Evolutionary conservation across 1,140 invertebrate genomes (phyloP).

Genomic region (Asbolus verrucosus): DNA sequence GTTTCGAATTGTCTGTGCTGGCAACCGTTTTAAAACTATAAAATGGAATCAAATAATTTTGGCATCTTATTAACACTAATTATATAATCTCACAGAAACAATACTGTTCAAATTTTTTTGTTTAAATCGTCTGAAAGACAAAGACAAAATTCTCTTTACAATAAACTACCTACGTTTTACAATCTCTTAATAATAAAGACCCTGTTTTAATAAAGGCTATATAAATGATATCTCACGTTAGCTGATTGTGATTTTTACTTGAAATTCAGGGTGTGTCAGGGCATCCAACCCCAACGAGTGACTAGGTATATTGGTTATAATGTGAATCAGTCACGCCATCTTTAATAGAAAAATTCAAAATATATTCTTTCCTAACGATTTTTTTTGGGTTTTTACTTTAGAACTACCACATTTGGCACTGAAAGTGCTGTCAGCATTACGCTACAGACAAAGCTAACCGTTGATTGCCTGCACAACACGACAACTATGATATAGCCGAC

Average conservation of each 20-base stretch:
- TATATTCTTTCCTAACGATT: constrained; percentile 42
- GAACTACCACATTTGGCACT: constrained; percentile 54
- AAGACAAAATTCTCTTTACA: constrained; percentile 55
- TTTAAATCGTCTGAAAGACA: constrained; percentile 46
- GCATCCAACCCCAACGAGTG: background rate
- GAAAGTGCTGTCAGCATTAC: constrained; percentile 48
- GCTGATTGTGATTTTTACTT: constrained; percentile 58
- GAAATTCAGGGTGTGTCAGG: constrained; percentile 53
- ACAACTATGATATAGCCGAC: constrained; percentile 61
- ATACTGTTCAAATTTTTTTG: constrained; percentile 54
- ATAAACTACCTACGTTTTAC: constrained; percentile 55
- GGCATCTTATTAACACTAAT: constrained; percentile 53
- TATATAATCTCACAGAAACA: constrained; percentile 56
- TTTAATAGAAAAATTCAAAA: constrained; percentile 54
- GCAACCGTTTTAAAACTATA: constrained; percentile 42
- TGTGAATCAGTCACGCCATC: constrained; percentile 57
- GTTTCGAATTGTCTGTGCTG: constrained; percentile 34
- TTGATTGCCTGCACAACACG: constrained; percentile 63
- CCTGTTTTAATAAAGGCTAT: constrained; percentile 61
- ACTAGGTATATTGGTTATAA: constrained; percentile 32
- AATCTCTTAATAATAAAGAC: constrained; percentile 57
- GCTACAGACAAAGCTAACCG: constrained; percentile 60
- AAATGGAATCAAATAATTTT: constrained; percentile 47
- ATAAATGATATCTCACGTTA: constrained; percentile 58
- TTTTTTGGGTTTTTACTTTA: constrained; percentile 48